Percentiles rank a stretch among this genome's conserved stretches.
phyloP scores from a whole-genome alignment of 53 echinoderm and acorn worm species.

The Arbacia lixula region DNA sequence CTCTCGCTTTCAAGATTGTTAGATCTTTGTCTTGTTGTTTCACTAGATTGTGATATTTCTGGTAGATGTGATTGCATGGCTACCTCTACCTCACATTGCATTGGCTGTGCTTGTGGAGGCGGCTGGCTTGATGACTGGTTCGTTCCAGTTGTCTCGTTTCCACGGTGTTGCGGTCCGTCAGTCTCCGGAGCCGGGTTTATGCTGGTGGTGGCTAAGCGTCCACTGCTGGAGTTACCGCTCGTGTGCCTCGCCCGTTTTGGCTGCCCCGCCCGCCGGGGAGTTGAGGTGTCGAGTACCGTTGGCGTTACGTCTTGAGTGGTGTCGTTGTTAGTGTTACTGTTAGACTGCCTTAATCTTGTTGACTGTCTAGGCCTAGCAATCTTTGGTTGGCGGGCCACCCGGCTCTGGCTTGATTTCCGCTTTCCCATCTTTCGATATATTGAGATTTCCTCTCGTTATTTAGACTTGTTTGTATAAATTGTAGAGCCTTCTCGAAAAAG shows the following conservation, averaged over 20 bases:
- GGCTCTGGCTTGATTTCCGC: slow-evolving; percentile 11
- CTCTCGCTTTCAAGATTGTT: not conserved
- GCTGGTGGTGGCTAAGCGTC: not conserved
- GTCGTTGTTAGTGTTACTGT: not conserved
- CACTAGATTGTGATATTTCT: not conserved
- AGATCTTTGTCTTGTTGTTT: slow-evolving; percentile 2
- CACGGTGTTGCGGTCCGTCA: slow-evolving; percentile 11
- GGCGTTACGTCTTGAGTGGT: slow-evolving; percentile 23
- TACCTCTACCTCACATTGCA: slow-evolving; percentile 1
- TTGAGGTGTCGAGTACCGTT: slow-evolving; percentile 14
- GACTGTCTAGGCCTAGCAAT: not conserved
- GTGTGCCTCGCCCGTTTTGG: not conserved
- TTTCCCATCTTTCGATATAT: slow-evolving; percentile 12
- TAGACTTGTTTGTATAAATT: not conserved
- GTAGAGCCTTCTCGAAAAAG: slow-evolving; percentile 15
- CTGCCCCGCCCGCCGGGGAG: not conserved
- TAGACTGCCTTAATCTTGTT: slow-evolving; percentile 4
- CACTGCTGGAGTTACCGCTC: not conserved
- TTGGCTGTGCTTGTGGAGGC: slow-evolving; percentile 16
- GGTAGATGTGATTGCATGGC: not conserved
- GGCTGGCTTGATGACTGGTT: not conserved
- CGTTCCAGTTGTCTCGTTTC: slow-evolving; percentile 7
- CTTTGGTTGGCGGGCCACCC: slow-evolving; percentile 3
- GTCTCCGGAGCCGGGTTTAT: not conserved
- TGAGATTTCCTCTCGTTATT: slow-evolving; percentile 9